phyloP scores from a whole-genome alignment of 2,113 vertebrate species.

The Progne subis region DNA sequence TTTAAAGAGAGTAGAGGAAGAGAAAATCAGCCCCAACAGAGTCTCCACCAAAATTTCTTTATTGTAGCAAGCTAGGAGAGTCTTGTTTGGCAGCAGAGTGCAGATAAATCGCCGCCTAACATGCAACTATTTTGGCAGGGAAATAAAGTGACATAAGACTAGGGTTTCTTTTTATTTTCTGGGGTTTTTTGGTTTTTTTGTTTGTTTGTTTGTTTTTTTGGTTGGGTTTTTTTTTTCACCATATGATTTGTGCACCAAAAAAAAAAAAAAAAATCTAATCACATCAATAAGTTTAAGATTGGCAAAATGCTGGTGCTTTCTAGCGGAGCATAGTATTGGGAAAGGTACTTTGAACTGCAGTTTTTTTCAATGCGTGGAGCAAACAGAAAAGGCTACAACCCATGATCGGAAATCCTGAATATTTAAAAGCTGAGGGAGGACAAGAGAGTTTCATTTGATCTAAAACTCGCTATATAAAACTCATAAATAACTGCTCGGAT shows the following conservation, averaged over 20 bases:
- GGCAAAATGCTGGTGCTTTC: background rate
- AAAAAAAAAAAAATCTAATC: background rate
- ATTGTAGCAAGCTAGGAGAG: background rate
- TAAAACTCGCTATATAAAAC: background rate
- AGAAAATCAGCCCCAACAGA: background rate
- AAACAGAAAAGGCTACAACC: background rate
- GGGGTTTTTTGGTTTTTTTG: no score
- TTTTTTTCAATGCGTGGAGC: background rate
- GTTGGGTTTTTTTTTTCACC: background rate
- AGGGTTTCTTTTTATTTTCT: background rate
- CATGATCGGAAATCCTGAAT: background rate
- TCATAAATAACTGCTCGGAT: background rate
- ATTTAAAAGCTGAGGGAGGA: background rate
- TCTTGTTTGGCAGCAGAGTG: background rate
- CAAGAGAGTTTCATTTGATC: background rate
- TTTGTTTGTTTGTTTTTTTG: no score
- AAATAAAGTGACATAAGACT: background rate
- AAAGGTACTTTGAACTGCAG: background rate
- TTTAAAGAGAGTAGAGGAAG: accelerated
- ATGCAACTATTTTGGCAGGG: background rate
- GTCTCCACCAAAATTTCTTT: background rate
- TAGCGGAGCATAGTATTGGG: accelerated
- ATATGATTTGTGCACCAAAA: background rate
- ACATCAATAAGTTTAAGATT: background rate
- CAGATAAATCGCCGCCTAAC: background rate